Conservation (phyloP, 2,113 vertebrate genomes). For the Phoxinus phoxinus region DNA sequence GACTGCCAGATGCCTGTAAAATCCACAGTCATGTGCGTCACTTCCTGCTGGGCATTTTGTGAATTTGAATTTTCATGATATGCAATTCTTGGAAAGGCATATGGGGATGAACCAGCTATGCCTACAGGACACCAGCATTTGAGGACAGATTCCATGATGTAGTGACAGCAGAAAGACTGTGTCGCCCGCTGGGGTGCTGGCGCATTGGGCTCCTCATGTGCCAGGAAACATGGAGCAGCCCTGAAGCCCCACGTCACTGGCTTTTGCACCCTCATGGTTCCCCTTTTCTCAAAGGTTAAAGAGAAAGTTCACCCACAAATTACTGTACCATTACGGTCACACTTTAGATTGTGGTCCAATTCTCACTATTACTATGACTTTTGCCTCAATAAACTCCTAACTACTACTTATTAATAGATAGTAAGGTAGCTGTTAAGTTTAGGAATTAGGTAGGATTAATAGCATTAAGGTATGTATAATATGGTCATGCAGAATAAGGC, state of each 20-base stretch:
- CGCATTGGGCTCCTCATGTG: conserved; percentile 3
- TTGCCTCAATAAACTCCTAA: no score
- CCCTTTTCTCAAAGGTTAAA: conserved; percentile 11
- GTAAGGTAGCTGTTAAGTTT: no score
- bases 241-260: conserved; percentile 15
- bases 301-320: neutral
- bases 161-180: conserved; percentile 15
- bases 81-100: conserved; percentile 20
- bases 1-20: conserved; percentile 30
- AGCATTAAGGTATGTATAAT: no score
- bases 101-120: neutral
- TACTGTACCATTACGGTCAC: no score
- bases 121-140: conserved; percentile 12
- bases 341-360: no score
- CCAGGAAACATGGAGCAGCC: conserved; percentile 28
- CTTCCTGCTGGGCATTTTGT: conserved; percentile 35
- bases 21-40: conserved; percentile 15
- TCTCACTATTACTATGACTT: no score
- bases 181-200: conserved; percentile 27
- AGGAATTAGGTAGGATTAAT: no score
- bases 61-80: neutral
- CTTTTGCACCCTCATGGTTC: conserved; percentile 2
- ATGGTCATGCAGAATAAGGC: no score
- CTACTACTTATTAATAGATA: no score
- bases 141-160: conserved; percentile 23